phyloP scores from a whole-genome alignment of 2,888 invertebrate genomes.

The Nebria brevicollis region DNA sequence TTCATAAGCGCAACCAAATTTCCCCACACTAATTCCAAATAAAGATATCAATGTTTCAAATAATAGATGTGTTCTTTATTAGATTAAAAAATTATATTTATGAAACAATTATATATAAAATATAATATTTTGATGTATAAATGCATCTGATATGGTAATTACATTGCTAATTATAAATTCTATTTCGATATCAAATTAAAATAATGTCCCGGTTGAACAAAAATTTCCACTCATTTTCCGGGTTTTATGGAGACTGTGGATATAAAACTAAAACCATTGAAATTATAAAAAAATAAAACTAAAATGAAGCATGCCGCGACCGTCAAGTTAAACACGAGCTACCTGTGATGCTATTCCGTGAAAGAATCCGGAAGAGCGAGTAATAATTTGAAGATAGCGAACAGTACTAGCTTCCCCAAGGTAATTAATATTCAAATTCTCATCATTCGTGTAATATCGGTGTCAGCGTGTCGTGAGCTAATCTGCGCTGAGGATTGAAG shows the following conservation, averaged over 20 bases:
- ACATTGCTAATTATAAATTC: no score
- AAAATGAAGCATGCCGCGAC: not conserved
- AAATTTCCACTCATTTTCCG: not conserved
- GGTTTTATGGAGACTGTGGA: not conserved
- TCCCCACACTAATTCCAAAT: not conserved
- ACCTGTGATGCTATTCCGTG: not conserved
- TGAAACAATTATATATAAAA: no score
- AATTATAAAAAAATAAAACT: not conserved
- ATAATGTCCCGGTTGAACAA: not conserved
- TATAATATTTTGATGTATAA: no score
- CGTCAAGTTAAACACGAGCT: not conserved
- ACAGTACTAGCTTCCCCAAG: slow-evolving; percentile 24
- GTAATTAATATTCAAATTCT: slow-evolving; percentile 37
- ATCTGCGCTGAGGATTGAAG: slow-evolving; percentile 18
- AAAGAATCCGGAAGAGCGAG: not conserved
- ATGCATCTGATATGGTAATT: no score
- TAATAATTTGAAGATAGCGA: slow-evolving; percentile 25
- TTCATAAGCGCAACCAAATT: not conserved
- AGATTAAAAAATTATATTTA: no score
- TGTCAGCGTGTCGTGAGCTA: slow-evolving; percentile 17
- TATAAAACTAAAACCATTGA: not conserved
- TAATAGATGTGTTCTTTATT: no score
- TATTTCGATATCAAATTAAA: no score
- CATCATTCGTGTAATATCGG: slow-evolving; percentile 13
- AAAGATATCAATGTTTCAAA: no score